Evolutionary conservation across 1,140 invertebrate species (phyloP).

Genomic region (Nomia melanderi): DNA sequence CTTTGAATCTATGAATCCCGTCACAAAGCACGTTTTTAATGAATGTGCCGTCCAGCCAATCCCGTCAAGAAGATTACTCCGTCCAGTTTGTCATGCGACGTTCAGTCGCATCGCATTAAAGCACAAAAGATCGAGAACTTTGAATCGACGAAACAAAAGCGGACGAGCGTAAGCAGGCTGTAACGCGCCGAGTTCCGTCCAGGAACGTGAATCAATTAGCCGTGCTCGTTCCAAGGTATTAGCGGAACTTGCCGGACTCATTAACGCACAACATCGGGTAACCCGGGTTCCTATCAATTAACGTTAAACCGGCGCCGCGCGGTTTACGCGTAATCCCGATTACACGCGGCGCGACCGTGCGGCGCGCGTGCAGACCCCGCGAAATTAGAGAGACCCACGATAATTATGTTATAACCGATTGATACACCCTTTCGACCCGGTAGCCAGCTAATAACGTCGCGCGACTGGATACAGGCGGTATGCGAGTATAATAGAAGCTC

Average conservation of each 20-base stretch:
- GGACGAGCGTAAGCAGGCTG: too few relatives aligned
- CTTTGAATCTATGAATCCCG: too few relatives aligned
- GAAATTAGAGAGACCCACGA: background rate
- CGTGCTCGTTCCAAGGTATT: background rate
- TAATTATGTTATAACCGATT: conserved; percentile 28
- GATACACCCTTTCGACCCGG: background rate
- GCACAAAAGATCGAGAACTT: too few relatives aligned
- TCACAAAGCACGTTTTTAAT: too few relatives aligned
- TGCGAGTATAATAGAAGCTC: too few relatives aligned
- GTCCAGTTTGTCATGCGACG: too few relatives aligned
- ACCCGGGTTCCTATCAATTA: conserved; percentile 26
- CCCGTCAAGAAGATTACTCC: too few relatives aligned
- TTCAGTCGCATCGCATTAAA: too few relatives aligned
- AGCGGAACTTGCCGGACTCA: conserved; percentile 16
- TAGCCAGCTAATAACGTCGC: background rate
- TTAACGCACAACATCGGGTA: conserved; percentile 20
- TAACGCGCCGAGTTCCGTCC: too few relatives aligned
- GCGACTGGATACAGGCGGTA: too few relatives aligned
- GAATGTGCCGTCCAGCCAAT: too few relatives aligned
- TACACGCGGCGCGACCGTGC: background rate
- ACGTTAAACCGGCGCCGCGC: conserved; percentile 15
- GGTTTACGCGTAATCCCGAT: conserved; percentile 1
- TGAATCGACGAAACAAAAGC: too few relatives aligned
- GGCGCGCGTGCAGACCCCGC: background rate
- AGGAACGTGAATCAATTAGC: conserved; percentile 18